A percentile compares a stretch with the other conserved stretches of the same genome.
These are phyloP conservation scores for Diploptera punctata DNA, from an alignment of 2,888 invertebrate genomes.

Conservation along the genomic window DNA sequence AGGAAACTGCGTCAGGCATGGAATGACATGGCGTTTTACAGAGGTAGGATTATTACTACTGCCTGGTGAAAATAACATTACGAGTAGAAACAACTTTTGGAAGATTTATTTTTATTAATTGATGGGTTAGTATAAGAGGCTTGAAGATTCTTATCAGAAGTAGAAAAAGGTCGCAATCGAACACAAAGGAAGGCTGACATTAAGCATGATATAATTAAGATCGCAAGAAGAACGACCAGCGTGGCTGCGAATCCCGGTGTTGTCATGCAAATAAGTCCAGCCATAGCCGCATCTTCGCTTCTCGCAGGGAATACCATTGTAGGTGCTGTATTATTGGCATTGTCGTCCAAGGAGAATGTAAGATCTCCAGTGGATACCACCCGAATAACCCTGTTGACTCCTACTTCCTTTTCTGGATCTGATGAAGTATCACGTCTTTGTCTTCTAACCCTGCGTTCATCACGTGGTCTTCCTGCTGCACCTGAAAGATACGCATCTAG, in stretches of 20 bases:
- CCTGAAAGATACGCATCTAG: slow-evolving; percentile 70
- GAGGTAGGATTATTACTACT: too few relatives aligned
- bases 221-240: slow-evolving; percentile 79
- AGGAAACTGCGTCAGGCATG: too few relatives aligned
- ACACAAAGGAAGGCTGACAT: slow-evolving; percentile 87
- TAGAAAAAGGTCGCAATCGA: slow-evolving; percentile 59
- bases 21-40: too few relatives aligned
- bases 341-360: slow-evolving; percentile 80
- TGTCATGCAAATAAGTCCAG: slow-evolving; percentile 89
- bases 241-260: slow-evolving; percentile 92
- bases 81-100: slow-evolving; percentile 68
- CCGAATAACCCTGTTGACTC: slow-evolving; percentile 85
- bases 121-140: slow-evolving; percentile 25
- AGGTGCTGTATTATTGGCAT: slow-evolving; percentile 60
- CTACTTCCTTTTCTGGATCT: slow-evolving; percentile 79
- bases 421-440: slow-evolving; percentile 64
- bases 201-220: slow-evolving; percentile 83
- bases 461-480: slow-evolving; percentile 67
- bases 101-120: slow-evolving; percentile 35
- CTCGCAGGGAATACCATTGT: slow-evolving; percentile 76
- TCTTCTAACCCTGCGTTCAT: slow-evolving; percentile 74
- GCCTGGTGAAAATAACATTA: slow-evolving; percentile 53
- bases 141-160: slow-evolving; percentile 54
- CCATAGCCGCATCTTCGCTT: slow-evolving; percentile 56
- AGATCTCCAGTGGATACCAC: slow-evolving; percentile 92